A percentile compares a stretch with the other conserved stretches of the same genome.
Conservation (phyloP, 2,888 invertebrate genomes). For the Leptarthrus brevirostris region DNA sequence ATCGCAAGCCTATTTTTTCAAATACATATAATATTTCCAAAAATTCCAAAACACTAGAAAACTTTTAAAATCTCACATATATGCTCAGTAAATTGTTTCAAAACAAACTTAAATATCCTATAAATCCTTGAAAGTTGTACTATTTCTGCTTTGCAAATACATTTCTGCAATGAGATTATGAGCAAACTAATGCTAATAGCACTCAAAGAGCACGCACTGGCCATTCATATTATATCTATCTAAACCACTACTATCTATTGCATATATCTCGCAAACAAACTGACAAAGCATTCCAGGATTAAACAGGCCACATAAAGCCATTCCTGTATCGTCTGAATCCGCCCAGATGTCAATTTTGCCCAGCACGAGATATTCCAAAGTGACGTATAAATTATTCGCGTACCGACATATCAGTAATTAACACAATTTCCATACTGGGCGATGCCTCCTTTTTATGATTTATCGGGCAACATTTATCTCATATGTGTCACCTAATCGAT, state of each 20-base stretch:
- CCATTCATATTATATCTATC: conserved; percentile 44
- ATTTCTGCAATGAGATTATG: conserved; percentile 11
- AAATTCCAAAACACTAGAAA: too few relatives aligned
- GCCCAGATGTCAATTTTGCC: background rate
- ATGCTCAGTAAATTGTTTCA: too few relatives aligned
- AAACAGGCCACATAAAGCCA: conserved; percentile 22
- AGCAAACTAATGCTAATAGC: background rate
- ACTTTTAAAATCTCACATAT: too few relatives aligned
- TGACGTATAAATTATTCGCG: conserved; percentile 46
- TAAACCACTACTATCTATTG: conserved; percentile 35
- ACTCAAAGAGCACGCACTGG: conserved; percentile 16
- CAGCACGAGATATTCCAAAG: conserved; percentile 9
- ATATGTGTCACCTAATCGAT: conserved; percentile 45
- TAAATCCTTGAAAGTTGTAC: background rate
- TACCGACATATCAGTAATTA: conserved; percentile 45
- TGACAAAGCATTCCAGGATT: conserved; percentile 19
- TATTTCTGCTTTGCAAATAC: background rate
- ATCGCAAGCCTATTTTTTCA: too few relatives aligned
- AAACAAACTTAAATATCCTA: too few relatives aligned
- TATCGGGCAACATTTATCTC: conserved; percentile 32
- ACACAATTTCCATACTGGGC: conserved; percentile 41
- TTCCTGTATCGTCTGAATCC: background rate
- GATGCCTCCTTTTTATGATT: conserved; percentile 36
- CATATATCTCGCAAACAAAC: conserved; percentile 41
- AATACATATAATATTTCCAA: too few relatives aligned